These are phyloP conservation scores for Dendrolimus punctatus DNA, from an alignment of 1,140 invertebrate genomes.

Conservation along the genomic window DNA sequence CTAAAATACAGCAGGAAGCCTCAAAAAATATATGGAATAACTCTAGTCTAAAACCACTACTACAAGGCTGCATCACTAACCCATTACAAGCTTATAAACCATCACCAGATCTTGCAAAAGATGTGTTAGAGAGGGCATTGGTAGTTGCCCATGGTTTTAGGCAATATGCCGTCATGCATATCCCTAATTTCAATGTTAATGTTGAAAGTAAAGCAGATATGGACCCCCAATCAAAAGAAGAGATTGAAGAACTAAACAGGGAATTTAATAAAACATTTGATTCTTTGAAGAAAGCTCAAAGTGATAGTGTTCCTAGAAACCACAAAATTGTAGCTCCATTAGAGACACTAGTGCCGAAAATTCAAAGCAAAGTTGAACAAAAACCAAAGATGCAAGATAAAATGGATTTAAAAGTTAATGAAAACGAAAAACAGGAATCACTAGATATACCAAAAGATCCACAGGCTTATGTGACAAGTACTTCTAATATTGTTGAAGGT, in stretches of 20 bases:
- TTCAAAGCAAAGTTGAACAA: constrained; percentile 1
- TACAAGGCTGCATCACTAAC: constrained; percentile 61
- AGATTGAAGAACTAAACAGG: constrained; percentile 56
- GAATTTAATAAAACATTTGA: constrained; percentile 64
- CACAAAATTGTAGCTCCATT: constrained; percentile 27
- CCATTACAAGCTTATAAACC: constrained; percentile 32
- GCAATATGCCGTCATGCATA: constrained; percentile 46
- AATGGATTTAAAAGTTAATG: too few species aligned
- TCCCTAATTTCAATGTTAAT: constrained; percentile 36
- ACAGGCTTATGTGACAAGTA: background rate
- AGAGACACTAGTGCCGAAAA: constrained; percentile 12
- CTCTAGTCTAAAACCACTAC: constrained; percentile 73
- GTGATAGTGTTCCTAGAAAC: constrained; percentile 7
- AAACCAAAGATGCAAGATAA: constrained; percentile 1
- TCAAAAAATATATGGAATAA: constrained; percentile 75
- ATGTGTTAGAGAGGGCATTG: constrained; percentile 42
- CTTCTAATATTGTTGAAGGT: background rate
- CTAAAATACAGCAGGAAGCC: constrained; percentile 72
- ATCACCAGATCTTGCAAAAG: constrained; percentile 34
- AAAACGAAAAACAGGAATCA: too few species aligned
- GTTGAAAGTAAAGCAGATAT: constrained; percentile 27
- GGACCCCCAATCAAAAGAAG: constrained; percentile 48
- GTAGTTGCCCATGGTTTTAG: constrained; percentile 53
- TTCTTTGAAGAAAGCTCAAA: constrained; percentile 38
- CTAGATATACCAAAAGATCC: background rate